Evolutionary conservation across 2,797 vertebrate species (phyloP), one percentile per base, ranked within the genome.

Genomic region (Lutjanus argentimaculatus): DNA sequence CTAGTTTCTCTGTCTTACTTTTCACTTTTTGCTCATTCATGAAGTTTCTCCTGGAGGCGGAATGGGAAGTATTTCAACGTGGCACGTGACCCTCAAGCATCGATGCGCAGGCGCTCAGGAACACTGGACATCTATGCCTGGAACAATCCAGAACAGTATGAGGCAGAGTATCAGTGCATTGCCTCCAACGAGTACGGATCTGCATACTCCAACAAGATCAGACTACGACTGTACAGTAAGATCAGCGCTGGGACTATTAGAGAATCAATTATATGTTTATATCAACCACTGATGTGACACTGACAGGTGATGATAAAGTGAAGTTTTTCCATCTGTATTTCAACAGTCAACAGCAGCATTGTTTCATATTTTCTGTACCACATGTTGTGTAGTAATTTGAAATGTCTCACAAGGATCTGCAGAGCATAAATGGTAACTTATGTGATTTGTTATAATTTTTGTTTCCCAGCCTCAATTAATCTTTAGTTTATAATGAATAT

Each of bases 141-240:
- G 85, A 96, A 97, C 0, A 95, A 97, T 62, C 97, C 99, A 0
- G 97, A 98, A 8, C 97, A 98, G 75, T 99, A 99, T 0, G 98
- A 99, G 90, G 99, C 97, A 5, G 96, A 98, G 59, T 99, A 98
- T 91, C 99, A 99, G 91, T 99, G 99, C 90, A 97, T 97, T 0
- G 97, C 98, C 67, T 96, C 97, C 40, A 99, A 99, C 5, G 95
- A 97, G 21, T 97, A 95, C 0, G 99, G 99, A 40, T 97, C 97
- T 0, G 98, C 98, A 0, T 95, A 99, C 56, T 98, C 98, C 89
- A 96, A 97, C 88, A 97, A 97, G 91, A 99, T 99, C 91, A 93
- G 94, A 84, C 95, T 99, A 11, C 97, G 95, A 69, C 96, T 99
- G 2, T 99, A 98, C 76, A 98, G 99, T 99, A 95, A 97, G 98